Base-by-base conservation (phyloP, 2,888 invertebrate species). In the Pherbina coryleti region DNA sequence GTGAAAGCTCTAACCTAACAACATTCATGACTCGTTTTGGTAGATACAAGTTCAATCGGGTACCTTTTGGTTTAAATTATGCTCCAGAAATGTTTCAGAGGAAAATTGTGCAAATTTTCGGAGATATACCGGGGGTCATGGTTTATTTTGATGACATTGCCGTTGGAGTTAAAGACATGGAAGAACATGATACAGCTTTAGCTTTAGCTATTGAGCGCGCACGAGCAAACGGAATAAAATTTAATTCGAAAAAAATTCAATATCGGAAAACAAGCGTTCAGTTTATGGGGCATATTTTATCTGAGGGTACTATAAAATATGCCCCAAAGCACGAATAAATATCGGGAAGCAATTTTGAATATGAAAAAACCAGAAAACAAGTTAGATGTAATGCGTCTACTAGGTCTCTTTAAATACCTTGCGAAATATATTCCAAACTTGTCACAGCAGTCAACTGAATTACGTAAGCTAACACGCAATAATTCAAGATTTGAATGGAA, bases 61-160 rank as follows among this genome's bases (percentile, higher is more conserved):
- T 0, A 44, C 79, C 8, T 81, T 60, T 51, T 78, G 79, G 70
- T n/a, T n/a, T n/a, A n/a, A n/a, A n/a, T n/a, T n/a, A n/a, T n/a
- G n/a, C n/a, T n/a, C n/a, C n/a, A n/a, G 88, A 87, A 82, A 84
- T 86, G 17, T 87, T 87, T 81, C 86, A 88, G 77, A 80, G 81
- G 44, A 82, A 81, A 73, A 86, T 85, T 79, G 81, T 82, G 34
- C 80, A 79, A 28, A 82, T 84, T 28, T 88, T 87, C 80, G 86
- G 84, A 31, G 85, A 86, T 66, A 86, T 88, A 49, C 81, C 83
- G 19, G 84, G 85, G 7, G 84, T 87, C 11, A 71, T 84, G 14
- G 78, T 88, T 1, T 88, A 88, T 79, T 86, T 87, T 77, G 86
- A 88, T 82, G 86, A 88, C 78, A 73, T 88, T 44, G 77, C 85